Evolutionary conservation across 2,113 vertebrate genomes (phyloP).

Genomic region (Numenius arquata): DNA sequence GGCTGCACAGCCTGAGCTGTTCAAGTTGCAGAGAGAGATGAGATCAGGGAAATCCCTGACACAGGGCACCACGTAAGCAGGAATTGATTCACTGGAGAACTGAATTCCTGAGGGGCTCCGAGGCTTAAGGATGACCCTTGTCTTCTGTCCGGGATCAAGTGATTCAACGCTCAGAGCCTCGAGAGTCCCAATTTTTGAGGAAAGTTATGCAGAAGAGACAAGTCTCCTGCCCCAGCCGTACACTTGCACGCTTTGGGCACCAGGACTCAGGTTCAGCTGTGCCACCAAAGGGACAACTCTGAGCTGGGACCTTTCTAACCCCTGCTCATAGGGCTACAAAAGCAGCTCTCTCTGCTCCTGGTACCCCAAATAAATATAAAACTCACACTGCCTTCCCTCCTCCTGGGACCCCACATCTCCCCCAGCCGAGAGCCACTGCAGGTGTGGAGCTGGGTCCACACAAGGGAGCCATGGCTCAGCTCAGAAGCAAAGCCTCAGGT

Average conservation of each 20-base stretch:
- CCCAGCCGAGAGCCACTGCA: neutral
- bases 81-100: neutral
- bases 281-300: neutral
- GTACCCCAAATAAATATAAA: neutral
- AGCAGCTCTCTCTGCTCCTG: neutral
- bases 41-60: neutral
- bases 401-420: neutral
- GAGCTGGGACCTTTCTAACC: neutral
- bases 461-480: neutral
- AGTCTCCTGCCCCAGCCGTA: neutral
- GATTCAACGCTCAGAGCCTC: neutral
- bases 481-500: neutral
- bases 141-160: neutral
- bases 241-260: accelerated
- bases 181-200: neutral
- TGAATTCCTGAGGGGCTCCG: neutral
- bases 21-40: neutral
- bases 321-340: neutral
- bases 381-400: neutral
- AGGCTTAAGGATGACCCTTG: neutral
- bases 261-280: neutral
- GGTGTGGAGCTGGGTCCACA: neutral
- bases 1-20: neutral
- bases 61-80: accelerated
- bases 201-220: neutral